Conservation (phyloP, 2,888 invertebrate genomes). For the Hylaea fasciaria region DNA sequence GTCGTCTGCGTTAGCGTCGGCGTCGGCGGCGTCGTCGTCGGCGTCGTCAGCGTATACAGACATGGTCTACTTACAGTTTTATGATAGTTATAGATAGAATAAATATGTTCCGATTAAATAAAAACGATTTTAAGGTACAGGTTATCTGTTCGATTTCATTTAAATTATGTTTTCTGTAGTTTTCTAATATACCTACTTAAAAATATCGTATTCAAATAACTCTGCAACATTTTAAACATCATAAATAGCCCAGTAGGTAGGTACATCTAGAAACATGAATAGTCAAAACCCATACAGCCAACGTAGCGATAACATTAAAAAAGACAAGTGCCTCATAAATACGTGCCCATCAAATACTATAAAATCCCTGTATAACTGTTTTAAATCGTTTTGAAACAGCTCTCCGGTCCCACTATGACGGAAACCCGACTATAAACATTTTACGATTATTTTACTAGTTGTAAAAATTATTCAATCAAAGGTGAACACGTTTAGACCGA, state of each 20-base stretch:
- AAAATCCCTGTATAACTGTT: constrained; percentile 9
- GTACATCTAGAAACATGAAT: neutral
- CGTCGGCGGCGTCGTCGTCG: no score
- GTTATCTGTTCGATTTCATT: no score
- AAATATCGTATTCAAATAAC: neutral
- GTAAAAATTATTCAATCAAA: constrained; percentile 27
- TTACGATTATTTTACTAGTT: constrained; percentile 29
- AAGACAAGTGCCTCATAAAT: constrained; percentile 7
- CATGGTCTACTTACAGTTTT: no score
- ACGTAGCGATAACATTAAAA: constrained; percentile 3
- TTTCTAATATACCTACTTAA: no score
- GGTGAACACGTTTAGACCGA: constrained; percentile 6
- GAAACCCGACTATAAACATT: constrained; percentile 24
- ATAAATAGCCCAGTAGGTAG: no score
- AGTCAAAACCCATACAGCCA: neutral
- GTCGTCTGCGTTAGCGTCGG: no score
- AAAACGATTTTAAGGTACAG: no score
- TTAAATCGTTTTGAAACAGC: constrained; percentile 21
- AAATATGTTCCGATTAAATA: no score
- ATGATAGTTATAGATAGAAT: no score
- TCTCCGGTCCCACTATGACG: constrained; percentile 17
- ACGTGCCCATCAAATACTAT: constrained; percentile 13
- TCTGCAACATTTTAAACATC: no score
- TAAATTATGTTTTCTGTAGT: no score
- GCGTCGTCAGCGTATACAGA: no score